Evolutionary conservation across 2,888 invertebrate species (phyloP).

Genomic region (Lasioglossum pauxillum): DNA sequence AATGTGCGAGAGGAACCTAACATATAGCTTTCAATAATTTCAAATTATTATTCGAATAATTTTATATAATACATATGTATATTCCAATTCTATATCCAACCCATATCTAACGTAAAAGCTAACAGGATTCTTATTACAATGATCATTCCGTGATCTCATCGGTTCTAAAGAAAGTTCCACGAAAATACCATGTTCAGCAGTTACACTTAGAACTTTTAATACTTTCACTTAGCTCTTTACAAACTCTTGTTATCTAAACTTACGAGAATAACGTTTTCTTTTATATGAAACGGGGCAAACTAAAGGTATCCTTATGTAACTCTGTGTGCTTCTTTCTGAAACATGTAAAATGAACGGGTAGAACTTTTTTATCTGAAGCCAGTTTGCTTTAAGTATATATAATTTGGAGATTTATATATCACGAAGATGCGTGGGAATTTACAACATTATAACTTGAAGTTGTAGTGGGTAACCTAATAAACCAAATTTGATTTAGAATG

Average conservation of each 20-base stretch:
- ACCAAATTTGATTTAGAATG: no score
- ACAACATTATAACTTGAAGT: no score
- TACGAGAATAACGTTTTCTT: not conserved
- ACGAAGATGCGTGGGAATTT: not conserved
- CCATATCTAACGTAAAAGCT: not conserved
- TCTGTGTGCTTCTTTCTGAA: not conserved
- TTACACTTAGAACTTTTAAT: constrained; percentile 1
- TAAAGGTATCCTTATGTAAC: not conserved
- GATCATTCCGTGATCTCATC: not conserved
- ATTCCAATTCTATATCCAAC: no score
- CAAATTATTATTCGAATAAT: no score
- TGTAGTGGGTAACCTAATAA: no score
- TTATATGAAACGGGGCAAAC: not conserved
- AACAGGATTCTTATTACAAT: not conserved
- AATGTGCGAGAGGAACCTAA: no score
- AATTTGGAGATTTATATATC: not conserved
- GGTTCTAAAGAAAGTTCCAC: not conserved
- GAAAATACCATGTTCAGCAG: not conserved
- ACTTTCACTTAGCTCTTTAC: not conserved
- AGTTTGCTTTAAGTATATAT: not conserved
- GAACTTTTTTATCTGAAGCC: not conserved
- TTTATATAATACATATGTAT: no score
- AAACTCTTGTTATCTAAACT: constrained; percentile 2
- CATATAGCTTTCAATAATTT: no score
- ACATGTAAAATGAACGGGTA: not conserved